phyloP scores from a whole-genome alignment of 2,113 vertebrate genomes.

The Alethe castanea region DNA sequence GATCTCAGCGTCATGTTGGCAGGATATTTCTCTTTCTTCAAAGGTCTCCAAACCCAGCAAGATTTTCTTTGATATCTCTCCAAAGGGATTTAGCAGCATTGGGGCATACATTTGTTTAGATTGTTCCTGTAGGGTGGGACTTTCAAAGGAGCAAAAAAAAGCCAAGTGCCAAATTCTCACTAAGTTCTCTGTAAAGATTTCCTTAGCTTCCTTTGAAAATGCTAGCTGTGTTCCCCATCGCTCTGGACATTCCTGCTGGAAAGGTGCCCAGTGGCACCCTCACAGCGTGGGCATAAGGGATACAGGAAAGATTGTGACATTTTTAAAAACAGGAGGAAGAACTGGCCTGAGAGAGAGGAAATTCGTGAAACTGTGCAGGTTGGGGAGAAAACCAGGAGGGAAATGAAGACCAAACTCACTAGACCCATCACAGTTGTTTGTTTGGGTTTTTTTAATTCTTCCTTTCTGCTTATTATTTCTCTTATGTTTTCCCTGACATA shows the following conservation, averaged over 20 bases:
- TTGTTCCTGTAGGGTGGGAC: constrained; percentile 45
- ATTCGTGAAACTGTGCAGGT: not conserved
- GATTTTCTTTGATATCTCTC: constrained; percentile 47
- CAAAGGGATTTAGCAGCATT: constrained; percentile 41
- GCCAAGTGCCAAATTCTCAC: constrained; percentile 41
- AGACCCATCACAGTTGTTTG: not conserved
- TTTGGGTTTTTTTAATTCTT: not conserved
- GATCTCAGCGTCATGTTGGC: constrained; percentile 18
- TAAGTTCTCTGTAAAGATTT: constrained; percentile 16
- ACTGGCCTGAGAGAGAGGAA: not conserved
- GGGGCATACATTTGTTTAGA: constrained; percentile 53
- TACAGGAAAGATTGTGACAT: constrained; percentile 3
- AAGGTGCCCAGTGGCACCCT: not conserved
- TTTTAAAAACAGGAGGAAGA: constrained; percentile 16
- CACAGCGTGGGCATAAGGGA: not conserved
- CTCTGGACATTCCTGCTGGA: not conserved
- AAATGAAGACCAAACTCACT: not conserved
- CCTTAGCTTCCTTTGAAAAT: constrained; percentile 31
- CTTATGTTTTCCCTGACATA: not conserved
- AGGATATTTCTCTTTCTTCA: constrained; percentile 58
- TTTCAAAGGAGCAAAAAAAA: not conserved
- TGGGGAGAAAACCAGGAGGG: not conserved
- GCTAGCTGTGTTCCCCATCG: not conserved
- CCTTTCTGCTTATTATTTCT: not conserved
- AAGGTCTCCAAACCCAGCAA: constrained; percentile 36